Evolutionary conservation across 1,140 invertebrate species (phyloP).

Genomic region (Neodiprion fabricii): DNA sequence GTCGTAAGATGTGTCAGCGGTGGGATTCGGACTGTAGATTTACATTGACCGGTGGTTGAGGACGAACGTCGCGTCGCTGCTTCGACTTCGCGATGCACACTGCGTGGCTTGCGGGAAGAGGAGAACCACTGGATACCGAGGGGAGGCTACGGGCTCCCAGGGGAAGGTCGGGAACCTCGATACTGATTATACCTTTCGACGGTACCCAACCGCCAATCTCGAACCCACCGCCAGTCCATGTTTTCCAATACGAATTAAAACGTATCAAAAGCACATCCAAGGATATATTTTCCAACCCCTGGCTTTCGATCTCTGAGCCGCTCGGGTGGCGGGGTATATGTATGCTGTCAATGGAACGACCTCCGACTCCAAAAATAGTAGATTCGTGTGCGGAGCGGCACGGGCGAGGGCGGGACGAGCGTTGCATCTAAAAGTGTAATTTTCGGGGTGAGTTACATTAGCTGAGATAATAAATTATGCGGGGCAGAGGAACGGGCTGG

Average conservation of each 20-base stretch:
- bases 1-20: no score
- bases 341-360: no score
- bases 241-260: conserved; percentile 46
- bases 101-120: conserved; percentile 9
- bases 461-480: no score
- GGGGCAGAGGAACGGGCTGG: no score
- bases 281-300: conserved; percentile 25
- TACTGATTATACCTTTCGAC: conserved; percentile 40
- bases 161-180: conserved; percentile 24
- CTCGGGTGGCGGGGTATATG: no score
- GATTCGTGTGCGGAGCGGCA: no score
- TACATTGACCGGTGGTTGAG: no score
- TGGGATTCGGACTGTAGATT: no score
- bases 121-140: conserved; percentile 12
- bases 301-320: not conserved
- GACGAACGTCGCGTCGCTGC: not conserved
- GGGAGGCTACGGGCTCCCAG: conserved; percentile 17
- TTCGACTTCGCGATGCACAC: conserved; percentile 2
- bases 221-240: conserved; percentile 25
- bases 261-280: conserved; percentile 35
- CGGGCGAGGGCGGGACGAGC: no score
- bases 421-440: no score
- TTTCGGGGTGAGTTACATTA: no score
- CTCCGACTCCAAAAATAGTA: no score
- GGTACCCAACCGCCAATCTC: conserved; percentile 12